A percentile compares a stretch with the other conserved stretches of the same genome.
These are phyloP conservation scores for Vombatus ursinus DNA, from an alignment of 2,113 vertebrate species.

Conservation along the genomic window DNA sequence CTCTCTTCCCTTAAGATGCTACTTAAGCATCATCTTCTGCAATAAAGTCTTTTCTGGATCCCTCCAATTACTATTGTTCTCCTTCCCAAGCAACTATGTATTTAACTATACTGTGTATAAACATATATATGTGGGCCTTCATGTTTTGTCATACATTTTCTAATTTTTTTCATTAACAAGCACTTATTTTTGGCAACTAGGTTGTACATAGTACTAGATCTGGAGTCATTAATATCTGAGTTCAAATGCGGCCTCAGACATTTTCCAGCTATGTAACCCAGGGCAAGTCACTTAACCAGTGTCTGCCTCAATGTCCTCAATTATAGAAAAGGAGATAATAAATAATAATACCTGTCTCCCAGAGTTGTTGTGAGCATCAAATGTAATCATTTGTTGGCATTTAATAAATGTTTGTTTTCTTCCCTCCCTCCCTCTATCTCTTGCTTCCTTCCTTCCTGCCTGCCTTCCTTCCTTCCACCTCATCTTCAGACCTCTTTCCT, in stretches of 20 bases:
- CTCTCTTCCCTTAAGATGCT: background rate
- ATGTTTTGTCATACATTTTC: background rate
- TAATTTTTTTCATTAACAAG: background rate
- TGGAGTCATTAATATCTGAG: background rate
- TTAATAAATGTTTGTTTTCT: no score
- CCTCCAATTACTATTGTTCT: no score
- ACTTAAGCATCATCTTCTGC: background rate
- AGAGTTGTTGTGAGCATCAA: background rate
- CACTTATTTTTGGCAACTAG: background rate
- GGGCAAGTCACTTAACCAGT: background rate
- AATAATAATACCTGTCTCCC: background rate
- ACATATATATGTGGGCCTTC: background rate
- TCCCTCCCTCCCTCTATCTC: no score
- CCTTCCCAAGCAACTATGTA: background rate
- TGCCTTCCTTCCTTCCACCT: background rate
- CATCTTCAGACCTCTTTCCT: background rate
- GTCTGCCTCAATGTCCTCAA: background rate
- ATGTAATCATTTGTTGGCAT: background rate
- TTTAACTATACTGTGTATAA: background rate
- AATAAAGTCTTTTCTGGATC: no score
- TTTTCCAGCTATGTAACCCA: background rate
- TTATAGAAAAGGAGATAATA: background rate
- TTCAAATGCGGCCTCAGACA: background rate
- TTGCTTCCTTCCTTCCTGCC: background rate
- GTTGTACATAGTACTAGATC: background rate